phyloP scores from a whole-genome alignment of 1,140 invertebrate species.

The Chironomus tepperi region DNA sequence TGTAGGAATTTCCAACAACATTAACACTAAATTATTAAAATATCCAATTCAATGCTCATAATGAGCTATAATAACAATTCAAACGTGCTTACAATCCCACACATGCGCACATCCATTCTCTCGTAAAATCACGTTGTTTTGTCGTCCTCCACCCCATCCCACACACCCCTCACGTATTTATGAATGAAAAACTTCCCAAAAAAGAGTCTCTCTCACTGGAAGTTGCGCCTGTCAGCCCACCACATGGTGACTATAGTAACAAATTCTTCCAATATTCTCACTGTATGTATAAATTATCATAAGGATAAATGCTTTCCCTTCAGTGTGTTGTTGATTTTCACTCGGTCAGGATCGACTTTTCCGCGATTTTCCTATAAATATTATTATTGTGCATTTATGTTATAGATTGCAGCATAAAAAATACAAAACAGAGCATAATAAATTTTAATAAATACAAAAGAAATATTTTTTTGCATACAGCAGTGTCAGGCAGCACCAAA shows the following conservation, averaged over 20 bases:
- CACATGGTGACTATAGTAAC: not conserved
- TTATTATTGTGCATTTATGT: not conserved
- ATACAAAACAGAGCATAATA: not conserved
- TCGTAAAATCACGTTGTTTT: not conserved
- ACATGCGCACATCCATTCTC: not conserved
- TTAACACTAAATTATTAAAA: no score
- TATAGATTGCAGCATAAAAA: not conserved
- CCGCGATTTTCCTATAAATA: not conserved
- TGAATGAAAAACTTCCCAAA: not conserved
- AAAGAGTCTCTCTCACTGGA: constrained; percentile 11
- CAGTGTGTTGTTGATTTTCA: constrained; percentile 1
- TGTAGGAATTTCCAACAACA: no score
- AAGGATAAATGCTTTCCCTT: not conserved
- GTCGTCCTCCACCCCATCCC: not conserved
- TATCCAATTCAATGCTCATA: no score
- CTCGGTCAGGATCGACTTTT: not conserved
- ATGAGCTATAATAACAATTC: no score
- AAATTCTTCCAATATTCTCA: constrained; percentile 8
- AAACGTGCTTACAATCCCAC: not conserved
- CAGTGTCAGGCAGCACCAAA: not conserved
- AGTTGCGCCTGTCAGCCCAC: not conserved
- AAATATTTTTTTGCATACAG: not conserved
- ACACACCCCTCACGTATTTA: not conserved
- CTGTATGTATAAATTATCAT: constrained; percentile 6
- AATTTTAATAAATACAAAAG: constrained; percentile 14